Percentiles rank a stretch among this genome's conserved stretches.
Conservation (phyloP, 1,140 invertebrate genomes). For the Epicauta chinensis region DNA sequence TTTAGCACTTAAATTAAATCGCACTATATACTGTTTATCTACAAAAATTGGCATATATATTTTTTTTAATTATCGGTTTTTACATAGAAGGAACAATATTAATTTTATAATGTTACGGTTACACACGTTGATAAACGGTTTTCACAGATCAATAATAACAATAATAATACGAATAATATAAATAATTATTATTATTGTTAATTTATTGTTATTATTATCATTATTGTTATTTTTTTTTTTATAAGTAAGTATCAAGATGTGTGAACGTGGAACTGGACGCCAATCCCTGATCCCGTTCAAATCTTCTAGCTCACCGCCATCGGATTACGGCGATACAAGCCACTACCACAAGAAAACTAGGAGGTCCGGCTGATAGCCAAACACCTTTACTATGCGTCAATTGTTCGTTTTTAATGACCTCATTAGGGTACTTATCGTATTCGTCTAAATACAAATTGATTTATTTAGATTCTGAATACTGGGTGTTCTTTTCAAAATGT, state of each 20-base stretch:
- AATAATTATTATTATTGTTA: too few species aligned
- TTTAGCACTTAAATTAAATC: constrained; percentile 12
- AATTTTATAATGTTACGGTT: too few species aligned
- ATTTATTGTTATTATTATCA: too few species aligned
- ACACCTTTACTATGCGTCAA: constrained; percentile 59
- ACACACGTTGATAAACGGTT: too few species aligned
- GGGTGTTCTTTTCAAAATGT: too few species aligned
- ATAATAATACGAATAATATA: too few species aligned
- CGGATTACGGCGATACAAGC: constrained; percentile 27
- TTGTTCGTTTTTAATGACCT: constrained; percentile 87
- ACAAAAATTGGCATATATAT: constrained; percentile 16
- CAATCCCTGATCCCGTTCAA: constrained; percentile 17
- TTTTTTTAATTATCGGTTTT: too few species aligned
- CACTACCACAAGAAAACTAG: constrained; percentile 27
- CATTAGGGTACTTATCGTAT: constrained; percentile 80
- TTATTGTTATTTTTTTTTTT: constrained; percentile 6
- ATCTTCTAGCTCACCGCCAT: constrained; percentile 33
- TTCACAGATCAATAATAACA: too few species aligned
- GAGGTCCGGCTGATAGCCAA: constrained; percentile 28
- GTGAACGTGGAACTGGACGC: constrained; percentile 20
- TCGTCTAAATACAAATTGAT: constrained; percentile 60
- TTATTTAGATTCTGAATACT: too few species aligned
- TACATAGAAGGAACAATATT: too few species aligned
- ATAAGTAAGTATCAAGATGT: constrained; percentile 33
- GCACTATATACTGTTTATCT: constrained; percentile 13